These are phyloP conservation scores for Apis laboriosa DNA, from an alignment of 1,140 invertebrate species.

Conservation along the genomic window DNA sequence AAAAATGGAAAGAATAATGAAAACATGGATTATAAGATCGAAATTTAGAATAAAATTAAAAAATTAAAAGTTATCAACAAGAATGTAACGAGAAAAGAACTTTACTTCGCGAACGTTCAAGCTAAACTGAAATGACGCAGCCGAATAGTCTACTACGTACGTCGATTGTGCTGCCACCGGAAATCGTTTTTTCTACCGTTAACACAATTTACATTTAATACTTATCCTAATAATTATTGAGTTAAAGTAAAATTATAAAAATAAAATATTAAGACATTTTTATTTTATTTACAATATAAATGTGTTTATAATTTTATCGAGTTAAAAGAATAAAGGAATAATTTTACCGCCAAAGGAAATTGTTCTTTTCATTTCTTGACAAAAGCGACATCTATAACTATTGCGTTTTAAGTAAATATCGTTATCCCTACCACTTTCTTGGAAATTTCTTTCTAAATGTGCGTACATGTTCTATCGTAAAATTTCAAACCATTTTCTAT, in stretches of 20 bases:
- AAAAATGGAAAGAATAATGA: background rate
- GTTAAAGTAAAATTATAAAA: background rate
- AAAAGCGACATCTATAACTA: background rate
- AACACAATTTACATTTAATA: no score
- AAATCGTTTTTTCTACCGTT: background rate
- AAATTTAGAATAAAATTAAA: background rate
- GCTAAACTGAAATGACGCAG: slow-evolving; percentile 4
- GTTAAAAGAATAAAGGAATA: background rate
- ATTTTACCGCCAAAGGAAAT: background rate
- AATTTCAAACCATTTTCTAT: no score
- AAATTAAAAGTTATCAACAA: no score
- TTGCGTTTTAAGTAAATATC: no score
- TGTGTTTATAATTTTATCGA: background rate
- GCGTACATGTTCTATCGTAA: no score
- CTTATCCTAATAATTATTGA: background rate
- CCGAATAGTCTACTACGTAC: background rate
- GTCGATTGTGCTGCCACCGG: slow-evolving; percentile 3
- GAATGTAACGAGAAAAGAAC: no score
- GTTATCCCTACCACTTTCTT: no score
- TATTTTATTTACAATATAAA: background rate
- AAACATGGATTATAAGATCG: background rate
- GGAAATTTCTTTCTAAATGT: no score
- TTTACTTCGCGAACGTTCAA: background rate
- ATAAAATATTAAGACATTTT: background rate
- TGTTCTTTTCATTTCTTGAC: background rate